A percentile compares a stretch with the other conserved stretches of the same genome.
phyloP scores from a whole-genome alignment of 2,113 vertebrate species.

The Zosterops hypoxanthus region DNA sequence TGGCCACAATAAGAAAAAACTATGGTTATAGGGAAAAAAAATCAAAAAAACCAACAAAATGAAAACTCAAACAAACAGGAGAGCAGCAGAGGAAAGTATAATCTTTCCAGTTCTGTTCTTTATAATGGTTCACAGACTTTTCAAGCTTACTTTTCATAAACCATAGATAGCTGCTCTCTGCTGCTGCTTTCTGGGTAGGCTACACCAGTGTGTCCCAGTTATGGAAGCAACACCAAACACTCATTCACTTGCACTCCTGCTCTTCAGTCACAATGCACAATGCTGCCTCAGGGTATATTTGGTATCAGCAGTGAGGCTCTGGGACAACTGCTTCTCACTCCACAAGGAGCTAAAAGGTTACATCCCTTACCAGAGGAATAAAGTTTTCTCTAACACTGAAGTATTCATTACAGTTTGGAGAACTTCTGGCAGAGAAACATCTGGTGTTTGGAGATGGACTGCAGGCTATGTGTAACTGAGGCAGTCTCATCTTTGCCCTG shows the following conservation, averaged over 20 bases:
- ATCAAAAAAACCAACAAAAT: background rate
- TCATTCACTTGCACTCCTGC: background rate
- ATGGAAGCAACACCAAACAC: accelerated
- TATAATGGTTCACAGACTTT: background rate
- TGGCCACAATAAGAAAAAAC: background rate
- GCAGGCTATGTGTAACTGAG: background rate
- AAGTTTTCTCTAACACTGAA: background rate
- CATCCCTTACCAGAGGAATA: background rate
- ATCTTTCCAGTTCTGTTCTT: background rate
- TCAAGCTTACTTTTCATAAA: background rate
- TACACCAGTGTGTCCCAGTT: background rate
- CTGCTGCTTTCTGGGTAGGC: background rate
- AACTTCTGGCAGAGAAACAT: background rate
- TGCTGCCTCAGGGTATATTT: background rate
- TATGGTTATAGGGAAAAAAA: background rate
- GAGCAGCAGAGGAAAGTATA: background rate
- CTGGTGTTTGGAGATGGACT: background rate
- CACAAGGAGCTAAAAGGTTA: background rate
- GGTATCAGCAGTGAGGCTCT: background rate
- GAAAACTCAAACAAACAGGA: background rate
- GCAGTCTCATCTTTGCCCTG: background rate
- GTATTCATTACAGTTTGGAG: background rate
- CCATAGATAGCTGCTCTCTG: background rate
- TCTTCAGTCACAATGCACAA: background rate
- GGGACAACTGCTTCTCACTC: background rate